These are phyloP conservation scores for Eupsittula cactorum DNA, from an alignment of 2,113 vertebrate genomes.

Conservation along the genomic window DNA sequence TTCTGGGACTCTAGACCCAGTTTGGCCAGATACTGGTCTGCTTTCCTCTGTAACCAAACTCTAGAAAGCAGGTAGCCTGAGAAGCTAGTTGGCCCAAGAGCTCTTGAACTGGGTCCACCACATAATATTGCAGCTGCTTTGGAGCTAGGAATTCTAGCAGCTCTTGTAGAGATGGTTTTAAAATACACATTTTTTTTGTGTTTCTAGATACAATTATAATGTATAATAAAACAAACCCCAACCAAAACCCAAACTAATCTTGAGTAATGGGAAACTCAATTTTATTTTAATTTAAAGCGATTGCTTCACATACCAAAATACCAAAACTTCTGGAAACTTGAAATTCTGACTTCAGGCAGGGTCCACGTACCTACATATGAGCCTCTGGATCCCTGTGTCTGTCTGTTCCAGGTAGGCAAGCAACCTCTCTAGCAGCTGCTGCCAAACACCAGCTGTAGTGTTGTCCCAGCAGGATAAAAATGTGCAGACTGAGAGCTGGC, in stretches of 20 bases:
- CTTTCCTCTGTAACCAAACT: background rate
- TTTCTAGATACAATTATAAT: background rate
- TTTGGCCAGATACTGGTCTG: background rate
- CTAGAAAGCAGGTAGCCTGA: background rate
- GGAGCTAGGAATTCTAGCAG: background rate
- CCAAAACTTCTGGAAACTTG: background rate
- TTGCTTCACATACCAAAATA: background rate
- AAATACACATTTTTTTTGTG: background rate
- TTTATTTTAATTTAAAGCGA: background rate
- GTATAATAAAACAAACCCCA: background rate
- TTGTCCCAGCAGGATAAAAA: constrained; percentile 6
- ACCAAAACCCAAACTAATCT: background rate
- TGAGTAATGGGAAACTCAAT: background rate
- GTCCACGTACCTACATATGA: too few relatives aligned
- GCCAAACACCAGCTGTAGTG: background rate
- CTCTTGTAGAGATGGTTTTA: background rate
- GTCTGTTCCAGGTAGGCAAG: background rate
- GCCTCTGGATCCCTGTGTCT: background rate
- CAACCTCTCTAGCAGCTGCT: background rate
- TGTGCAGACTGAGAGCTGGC: background rate
- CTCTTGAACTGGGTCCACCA: background rate
- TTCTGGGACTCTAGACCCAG: background rate
- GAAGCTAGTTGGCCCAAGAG: background rate
- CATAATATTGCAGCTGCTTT: background rate
- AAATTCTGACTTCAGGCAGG: background rate